Evolutionary conservation across 2,113 vertebrate species (phyloP).

Genomic region (Marmota monax): DNA sequence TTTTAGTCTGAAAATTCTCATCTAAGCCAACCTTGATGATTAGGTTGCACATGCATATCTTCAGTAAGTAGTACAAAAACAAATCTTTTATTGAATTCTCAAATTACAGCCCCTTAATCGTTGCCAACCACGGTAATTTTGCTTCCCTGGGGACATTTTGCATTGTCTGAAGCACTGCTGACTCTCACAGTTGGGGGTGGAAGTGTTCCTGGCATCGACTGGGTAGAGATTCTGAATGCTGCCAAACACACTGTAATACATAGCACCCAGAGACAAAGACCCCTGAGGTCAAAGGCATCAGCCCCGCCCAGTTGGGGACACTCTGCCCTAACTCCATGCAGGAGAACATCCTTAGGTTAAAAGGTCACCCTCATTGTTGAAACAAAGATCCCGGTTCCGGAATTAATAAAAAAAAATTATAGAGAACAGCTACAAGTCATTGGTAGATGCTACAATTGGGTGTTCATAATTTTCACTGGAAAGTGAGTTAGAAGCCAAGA

Average conservation of each 20-base stretch:
- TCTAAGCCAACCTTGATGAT: background rate
- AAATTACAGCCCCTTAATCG: background rate
- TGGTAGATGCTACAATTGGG: background rate
- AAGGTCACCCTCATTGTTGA: background rate
- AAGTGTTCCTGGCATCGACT: rapidly evolving
- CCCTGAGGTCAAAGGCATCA: background rate
- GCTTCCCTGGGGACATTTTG: too few species aligned
- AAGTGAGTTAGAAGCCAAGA: background rate
- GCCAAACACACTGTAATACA: background rate
- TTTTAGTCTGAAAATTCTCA: background rate
- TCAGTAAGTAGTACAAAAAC: background rate
- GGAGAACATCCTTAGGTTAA: background rate
- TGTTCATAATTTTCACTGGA: background rate
- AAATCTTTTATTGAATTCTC: background rate
- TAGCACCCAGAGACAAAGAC: background rate
- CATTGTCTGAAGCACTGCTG: background rate
- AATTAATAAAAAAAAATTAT: background rate
- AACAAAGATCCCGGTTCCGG: background rate
- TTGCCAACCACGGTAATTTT: background rate
- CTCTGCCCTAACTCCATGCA: too few species aligned
- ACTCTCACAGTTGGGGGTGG: background rate
- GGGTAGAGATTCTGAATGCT: background rate
- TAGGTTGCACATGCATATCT: background rate
- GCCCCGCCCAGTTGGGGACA: background rate
- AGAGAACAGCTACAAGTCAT: background rate